These are phyloP conservation scores for Amblyjoppa proteus DNA, from an alignment of 2,888 invertebrate genomes.

Conservation along the genomic window DNA sequence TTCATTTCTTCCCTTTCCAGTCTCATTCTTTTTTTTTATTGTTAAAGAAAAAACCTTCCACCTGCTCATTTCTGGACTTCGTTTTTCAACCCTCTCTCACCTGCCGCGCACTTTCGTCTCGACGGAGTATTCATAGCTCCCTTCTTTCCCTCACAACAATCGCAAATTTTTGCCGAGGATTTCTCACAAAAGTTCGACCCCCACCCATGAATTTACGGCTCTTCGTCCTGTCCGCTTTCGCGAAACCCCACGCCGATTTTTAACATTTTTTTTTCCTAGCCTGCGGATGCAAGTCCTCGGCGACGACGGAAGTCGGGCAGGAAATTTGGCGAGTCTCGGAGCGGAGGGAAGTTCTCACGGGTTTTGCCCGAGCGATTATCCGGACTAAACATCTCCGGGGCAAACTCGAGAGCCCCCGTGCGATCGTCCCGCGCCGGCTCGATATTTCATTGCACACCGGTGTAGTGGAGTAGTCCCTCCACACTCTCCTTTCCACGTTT, in stretches of 20 bases:
- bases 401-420: slow-evolving; percentile 34
- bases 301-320: slow-evolving; percentile 62
- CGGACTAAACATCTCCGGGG: slow-evolving; percentile 57
- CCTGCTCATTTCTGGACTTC: neutral
- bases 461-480: neutral
- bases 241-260: slow-evolving; percentile 17
- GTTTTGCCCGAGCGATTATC: slow-evolving; percentile 50
- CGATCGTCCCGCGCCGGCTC: neutral
- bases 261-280: slow-evolving; percentile 20
- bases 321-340: slow-evolving; percentile 71
- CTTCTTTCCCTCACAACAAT: neutral
- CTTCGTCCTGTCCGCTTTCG: slow-evolving; percentile 20
- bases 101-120: slow-evolving; percentile 14
- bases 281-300: slow-evolving; percentile 33
- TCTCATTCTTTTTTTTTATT: neutral
- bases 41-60: neutral
- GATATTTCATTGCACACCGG: slow-evolving; percentile 3
- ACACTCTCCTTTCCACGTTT: slow-evolving; percentile 32
- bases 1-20: neutral
- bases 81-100: slow-evolving; percentile 4
- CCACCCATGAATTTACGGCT: neutral
- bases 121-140: neutral
- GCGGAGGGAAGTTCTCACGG: slow-evolving; percentile 55
- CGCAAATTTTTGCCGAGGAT: neutral
- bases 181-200: slow-evolving; percentile 2